These are phyloP conservation scores for Apis florea DNA, from an alignment of 1,140 invertebrate genomes.

Conservation along the genomic window DNA sequence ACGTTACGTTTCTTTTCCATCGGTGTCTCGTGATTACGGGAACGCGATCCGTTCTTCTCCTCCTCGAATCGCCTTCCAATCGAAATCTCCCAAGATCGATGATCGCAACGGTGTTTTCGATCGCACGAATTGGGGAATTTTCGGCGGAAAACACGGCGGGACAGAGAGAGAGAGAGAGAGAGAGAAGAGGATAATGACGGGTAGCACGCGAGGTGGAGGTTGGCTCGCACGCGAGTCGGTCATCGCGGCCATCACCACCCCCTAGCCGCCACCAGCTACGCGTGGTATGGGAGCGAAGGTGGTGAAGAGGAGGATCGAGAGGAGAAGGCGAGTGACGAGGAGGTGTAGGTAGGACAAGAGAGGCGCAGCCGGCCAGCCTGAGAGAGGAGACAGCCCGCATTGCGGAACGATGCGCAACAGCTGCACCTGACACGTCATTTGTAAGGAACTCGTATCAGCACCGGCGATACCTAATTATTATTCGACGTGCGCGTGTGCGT, in stretches of 20 bases:
- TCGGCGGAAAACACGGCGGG: too few species aligned
- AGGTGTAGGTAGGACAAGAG: background rate
- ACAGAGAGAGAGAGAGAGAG: too few species aligned
- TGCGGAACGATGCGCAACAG: conserved; percentile 78
- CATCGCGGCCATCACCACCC: conserved; percentile 21
- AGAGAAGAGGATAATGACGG: conserved; percentile 56
- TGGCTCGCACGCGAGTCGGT: conserved; percentile 54
- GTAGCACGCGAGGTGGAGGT: conserved; percentile 60
- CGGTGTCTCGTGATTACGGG: too few species aligned
- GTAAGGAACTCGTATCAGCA: conserved; percentile 76
- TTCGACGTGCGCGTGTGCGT: conserved; percentile 71
- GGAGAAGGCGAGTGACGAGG: conserved; percentile 9
- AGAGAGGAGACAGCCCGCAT: conserved; percentile 70
- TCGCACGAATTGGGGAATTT: too few species aligned
- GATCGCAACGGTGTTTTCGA: too few species aligned
- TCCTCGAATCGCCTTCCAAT: too few species aligned
- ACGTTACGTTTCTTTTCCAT: too few species aligned
- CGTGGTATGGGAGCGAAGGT: too few species aligned
- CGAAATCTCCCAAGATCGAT: too few species aligned
- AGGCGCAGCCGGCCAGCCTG: conserved; percentile 18
- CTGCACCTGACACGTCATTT: conserved; percentile 77
- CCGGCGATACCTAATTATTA: conserved; percentile 75
- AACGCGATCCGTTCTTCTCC: too few species aligned
- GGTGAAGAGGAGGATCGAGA: background rate
- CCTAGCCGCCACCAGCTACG: too few species aligned